Conservation (phyloP, 2,888 invertebrate species). For the Folsomia candida region DNA sequence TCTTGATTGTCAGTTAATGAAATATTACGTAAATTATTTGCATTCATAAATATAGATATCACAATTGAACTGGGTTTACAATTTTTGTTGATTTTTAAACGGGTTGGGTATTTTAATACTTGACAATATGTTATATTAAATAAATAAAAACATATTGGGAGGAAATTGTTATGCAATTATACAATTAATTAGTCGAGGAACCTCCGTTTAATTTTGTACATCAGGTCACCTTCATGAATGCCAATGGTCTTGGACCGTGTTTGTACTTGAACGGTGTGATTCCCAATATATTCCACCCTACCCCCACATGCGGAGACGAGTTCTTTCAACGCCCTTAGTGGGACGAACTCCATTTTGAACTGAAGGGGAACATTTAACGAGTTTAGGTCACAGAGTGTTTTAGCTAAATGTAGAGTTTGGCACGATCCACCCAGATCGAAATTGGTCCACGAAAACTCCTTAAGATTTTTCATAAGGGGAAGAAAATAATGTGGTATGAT, state of each 20-base stretch:
- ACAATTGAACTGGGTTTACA: neutral
- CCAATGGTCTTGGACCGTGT: slow-evolving; percentile 36
- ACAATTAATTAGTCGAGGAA: slow-evolving; percentile 6
- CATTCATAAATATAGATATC: no score
- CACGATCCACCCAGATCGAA: slow-evolving; percentile 25
- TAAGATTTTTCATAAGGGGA: slow-evolving; percentile 39
- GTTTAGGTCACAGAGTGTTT: slow-evolving; percentile 36
- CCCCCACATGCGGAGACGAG: slow-evolving; percentile 27
- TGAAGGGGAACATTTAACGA: slow-evolving; percentile 20
- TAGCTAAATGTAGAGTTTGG: slow-evolving; percentile 38
- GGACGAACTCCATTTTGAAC: slow-evolving; percentile 42
- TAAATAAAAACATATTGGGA: slow-evolving; percentile 31
- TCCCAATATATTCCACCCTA: slow-evolving; percentile 42
- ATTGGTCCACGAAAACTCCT: slow-evolving; percentile 47
- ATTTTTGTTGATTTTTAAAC: no score
- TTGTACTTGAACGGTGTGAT: slow-evolving; percentile 35
- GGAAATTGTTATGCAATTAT: neutral
- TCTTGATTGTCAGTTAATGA: no score
- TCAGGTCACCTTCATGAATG: slow-evolving; percentile 38
- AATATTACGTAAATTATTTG: no score
- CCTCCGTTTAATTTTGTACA: slow-evolving; percentile 38
- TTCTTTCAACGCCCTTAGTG: slow-evolving; percentile 37
- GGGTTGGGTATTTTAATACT: neutral
- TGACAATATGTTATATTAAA: neutral
- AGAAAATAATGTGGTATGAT: slow-evolving; percentile 35